These are phyloP conservation scores for Asbolus verrucosus DNA, from an alignment of 1,140 invertebrate species.

Conservation along the genomic window DNA sequence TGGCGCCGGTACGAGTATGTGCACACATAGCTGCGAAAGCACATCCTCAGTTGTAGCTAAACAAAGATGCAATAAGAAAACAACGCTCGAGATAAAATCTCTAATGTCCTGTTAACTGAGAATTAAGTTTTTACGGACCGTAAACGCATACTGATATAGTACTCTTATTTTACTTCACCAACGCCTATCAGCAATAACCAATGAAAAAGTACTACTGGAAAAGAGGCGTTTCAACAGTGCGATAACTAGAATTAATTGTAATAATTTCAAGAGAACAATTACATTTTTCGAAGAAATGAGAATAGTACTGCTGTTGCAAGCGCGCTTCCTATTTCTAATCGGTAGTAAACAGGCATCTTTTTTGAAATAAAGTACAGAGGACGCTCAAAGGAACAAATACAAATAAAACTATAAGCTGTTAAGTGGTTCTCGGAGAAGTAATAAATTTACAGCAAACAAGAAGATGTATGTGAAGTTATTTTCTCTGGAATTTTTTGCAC, in stretches of 20 bases:
- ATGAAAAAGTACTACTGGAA: no score
- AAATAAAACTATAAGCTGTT: conserved; percentile 30
- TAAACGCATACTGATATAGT: conserved; percentile 20
- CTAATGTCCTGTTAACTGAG: conserved; percentile 33
- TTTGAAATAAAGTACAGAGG: background rate
- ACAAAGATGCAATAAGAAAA: conserved; percentile 36
- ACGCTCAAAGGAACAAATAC: conserved; percentile 24
- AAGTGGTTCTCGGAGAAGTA: conserved; percentile 33
- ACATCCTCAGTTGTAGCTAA: conserved; percentile 19
- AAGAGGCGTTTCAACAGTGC: no score
- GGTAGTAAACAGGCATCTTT: no score
- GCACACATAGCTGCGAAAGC: conserved; percentile 24
- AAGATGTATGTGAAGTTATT: conserved; percentile 34
- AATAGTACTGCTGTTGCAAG: no score
- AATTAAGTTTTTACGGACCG: conserved; percentile 33
- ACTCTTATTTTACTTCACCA: conserved; percentile 1
- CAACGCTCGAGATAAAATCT: conserved; percentile 17
- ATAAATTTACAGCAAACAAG: conserved; percentile 37
- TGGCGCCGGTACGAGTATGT: conserved; percentile 41
- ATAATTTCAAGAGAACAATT: background rate
- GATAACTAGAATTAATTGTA: no score
- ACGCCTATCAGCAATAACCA: no score
- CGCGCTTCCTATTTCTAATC: no score
- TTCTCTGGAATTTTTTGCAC: conserved; percentile 33
- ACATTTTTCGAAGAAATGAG: conserved; percentile 2